A percentile compares a stretch with the other conserved stretches of the same genome.
Conservation (phyloP, 2,113 vertebrate species). For the Scophthalmus maximus region DNA sequence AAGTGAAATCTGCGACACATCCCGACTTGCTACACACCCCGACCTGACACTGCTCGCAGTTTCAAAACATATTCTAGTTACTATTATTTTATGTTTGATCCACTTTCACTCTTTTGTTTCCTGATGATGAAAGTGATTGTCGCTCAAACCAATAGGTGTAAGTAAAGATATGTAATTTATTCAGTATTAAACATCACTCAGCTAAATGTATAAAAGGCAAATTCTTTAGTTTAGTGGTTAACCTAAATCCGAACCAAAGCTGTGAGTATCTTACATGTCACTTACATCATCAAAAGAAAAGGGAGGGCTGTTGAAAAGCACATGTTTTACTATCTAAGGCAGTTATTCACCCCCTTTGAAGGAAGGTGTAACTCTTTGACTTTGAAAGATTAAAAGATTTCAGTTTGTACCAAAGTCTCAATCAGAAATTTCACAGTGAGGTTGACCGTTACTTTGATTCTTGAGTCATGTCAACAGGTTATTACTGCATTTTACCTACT, state of each 20-base stretch:
- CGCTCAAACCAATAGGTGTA: too few species aligned
- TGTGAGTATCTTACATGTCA: background rate
- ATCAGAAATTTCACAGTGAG: background rate
- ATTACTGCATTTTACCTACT: too few species aligned
- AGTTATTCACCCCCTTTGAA: background rate
- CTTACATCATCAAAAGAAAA: conserved; percentile 12
- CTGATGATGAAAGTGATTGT: too few species aligned
- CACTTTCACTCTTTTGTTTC: too few species aligned
- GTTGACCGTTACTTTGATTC: background rate
- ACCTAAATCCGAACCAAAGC: background rate
- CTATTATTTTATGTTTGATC: too few species aligned
- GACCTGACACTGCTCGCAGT: too few species aligned
- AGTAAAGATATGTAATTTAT: too few species aligned
- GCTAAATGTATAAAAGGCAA: background rate
- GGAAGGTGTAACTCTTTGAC: background rate
- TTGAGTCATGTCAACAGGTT: background rate
- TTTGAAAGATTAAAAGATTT: background rate
- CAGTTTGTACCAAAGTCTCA: background rate
- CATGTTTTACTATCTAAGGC: background rate
- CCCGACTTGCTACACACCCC: too few species aligned
- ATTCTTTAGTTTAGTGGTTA: background rate
- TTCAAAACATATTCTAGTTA: too few species aligned
- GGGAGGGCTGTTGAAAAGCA: background rate
- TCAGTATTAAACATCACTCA: too few species aligned
- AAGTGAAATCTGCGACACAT: too few species aligned